These are phyloP conservation scores for Asobara japonica DNA, from an alignment of 1,140 invertebrate genomes.

Conservation along the genomic window DNA sequence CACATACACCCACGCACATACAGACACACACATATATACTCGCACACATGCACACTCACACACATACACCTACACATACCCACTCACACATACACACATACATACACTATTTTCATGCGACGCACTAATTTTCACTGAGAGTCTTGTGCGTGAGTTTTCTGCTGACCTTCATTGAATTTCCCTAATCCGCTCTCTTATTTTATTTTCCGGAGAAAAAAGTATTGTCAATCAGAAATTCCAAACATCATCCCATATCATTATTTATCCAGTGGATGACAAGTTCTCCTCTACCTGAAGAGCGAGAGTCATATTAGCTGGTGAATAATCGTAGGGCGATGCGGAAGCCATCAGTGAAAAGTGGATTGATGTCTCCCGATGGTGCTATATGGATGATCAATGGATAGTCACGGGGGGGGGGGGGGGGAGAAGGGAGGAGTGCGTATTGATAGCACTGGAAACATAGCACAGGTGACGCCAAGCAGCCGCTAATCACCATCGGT, in stretches of 20 bases:
- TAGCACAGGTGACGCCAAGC: slow-evolving; percentile 58
- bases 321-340: neutral
- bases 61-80: too few species aligned
- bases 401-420: neutral
- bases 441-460: slow-evolving; percentile 49
- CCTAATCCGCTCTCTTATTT: too few species aligned
- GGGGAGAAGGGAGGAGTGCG: neutral
- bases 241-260: neutral
- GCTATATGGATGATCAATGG: slow-evolving; percentile 29
- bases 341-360: neutral
- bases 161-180: too few species aligned
- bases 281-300: neutral
- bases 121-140: too few species aligned
- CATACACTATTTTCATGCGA: too few species aligned
- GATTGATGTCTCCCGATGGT: neutral
- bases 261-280: slow-evolving; percentile 5
- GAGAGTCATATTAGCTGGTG: neutral
- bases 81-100: too few species aligned
- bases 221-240: slow-evolving; percentile 17
- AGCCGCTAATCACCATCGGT: slow-evolving; percentile 67
- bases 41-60: too few species aligned
- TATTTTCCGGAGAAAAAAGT: too few species aligned
- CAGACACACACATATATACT: too few species aligned
- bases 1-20: too few species aligned
- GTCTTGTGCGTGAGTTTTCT: too few species aligned